Evolutionary conservation across 2,888 invertebrate genomes (phyloP), one percentile per base, ranked within the genome.

Genomic region (Tricholauxania praeusta): DNA sequence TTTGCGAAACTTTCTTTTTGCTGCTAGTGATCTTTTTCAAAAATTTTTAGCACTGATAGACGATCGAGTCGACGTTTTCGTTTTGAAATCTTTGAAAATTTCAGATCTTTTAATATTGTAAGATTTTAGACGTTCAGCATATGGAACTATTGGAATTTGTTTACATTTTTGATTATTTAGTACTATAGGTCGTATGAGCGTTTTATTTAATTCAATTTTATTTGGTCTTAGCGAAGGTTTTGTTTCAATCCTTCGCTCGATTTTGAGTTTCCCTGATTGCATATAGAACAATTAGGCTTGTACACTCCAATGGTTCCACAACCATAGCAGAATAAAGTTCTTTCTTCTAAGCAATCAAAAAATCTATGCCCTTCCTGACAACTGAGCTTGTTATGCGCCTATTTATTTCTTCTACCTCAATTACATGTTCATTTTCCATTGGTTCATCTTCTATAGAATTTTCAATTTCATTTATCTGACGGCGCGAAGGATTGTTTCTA

Each of bases 41-140:
- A 66, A 72, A 12, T 22, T 66, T 59, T 52, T 51, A 8, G 28
- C 28, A 6, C 72, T 53, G 19, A 19, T n/a, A 12, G 72, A n/a
- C 10, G 60, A 52, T 12, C 39, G 66, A 8, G 12, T 52, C 22
- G 12, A 14, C n/a, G 49, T 4, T 15, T 66, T 62, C 12, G 1
- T 39, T 39, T 39, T 14, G 4, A 22, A n/a, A 39, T 32, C 17
- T 5, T 53, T 48, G 64, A 53, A 51, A 32, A 52, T 17, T 62
- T 53, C 14, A 57, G 3, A 12, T 62, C 53, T 55, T 5, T 19
- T 60, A 19, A 47, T 48, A 14, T 39, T 17, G 32, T 59, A 72
- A 8, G n/a, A n/a, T 59, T 59, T 51, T 59, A 65, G 39, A 7
- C 72, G 15, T 59, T 66, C 57, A 51, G 59, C 59, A 59, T 65